Conservation (phyloP, 2,113 vertebrate genomes). For the Apteryx mantelli region DNA sequence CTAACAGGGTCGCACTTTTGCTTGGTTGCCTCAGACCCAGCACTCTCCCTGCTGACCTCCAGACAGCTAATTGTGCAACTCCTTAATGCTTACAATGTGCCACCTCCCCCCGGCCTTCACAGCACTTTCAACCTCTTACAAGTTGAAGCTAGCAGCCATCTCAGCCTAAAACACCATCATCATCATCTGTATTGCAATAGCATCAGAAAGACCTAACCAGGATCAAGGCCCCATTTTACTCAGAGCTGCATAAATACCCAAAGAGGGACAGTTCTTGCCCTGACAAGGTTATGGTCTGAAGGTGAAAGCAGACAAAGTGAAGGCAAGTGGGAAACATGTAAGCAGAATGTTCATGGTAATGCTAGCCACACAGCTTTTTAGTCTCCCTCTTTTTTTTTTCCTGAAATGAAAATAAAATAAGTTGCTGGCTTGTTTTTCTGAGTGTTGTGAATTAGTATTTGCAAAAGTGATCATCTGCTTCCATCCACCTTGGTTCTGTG, state of each 20-base stretch:
- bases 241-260: constrained; percentile 22
- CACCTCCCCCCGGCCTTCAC: not conserved
- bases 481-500: not conserved
- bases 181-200: not conserved
- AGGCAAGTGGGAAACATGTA: not conserved
- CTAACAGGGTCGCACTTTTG: not conserved
- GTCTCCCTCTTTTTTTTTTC: not conserved
- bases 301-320: not conserved
- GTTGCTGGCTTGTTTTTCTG: not conserved
- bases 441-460: not conserved
- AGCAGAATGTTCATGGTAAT: not conserved
- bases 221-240: constrained; percentile 34
- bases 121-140: not conserved
- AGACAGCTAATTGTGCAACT: constrained; percentile 4
- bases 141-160: not conserved
- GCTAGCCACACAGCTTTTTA: not conserved
- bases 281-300: constrained; percentile 21
- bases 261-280: constrained; percentile 59
- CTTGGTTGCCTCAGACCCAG: not conserved
- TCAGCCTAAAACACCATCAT: not conserved
- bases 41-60: not conserved
- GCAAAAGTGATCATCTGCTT: not conserved
- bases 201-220: not conserved
- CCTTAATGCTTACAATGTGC: not conserved
- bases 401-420: not conserved